Evolutionary conservation across 2,888 invertebrate species (phyloP).

Genomic region (Trissonchulus latispiculum): DNA sequence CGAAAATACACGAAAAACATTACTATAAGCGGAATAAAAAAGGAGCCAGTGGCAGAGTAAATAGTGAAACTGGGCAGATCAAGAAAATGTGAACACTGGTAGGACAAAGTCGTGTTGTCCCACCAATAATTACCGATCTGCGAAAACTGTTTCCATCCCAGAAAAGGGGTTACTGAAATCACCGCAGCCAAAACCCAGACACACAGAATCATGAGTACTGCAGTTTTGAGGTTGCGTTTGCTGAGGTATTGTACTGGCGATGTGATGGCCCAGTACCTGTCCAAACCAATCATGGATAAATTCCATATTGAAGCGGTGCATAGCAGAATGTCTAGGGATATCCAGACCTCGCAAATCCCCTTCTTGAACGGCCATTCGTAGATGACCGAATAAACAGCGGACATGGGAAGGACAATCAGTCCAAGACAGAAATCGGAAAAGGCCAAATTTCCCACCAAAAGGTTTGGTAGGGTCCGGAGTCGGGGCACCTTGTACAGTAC

Average conservation of each 20-base stretch:
- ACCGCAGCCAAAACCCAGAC: conserved; percentile 48
- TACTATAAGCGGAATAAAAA: conserved; percentile 97
- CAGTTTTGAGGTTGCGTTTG: conserved; percentile 42
- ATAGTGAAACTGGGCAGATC: conserved; percentile 47
- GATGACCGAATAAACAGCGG: conserved; percentile 47
- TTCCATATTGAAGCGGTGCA: conserved; percentile 50
- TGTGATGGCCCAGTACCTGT: conserved; percentile 47
- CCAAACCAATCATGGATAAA: conserved; percentile 49
- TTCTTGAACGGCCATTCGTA: conserved; percentile 48
- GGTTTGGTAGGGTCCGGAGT: conserved; percentile 47
- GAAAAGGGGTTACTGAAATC: conserved; percentile 48
- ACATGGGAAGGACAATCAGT: conserved; percentile 48
- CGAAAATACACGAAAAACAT: conserved; percentile 99
- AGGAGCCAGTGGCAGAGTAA: conserved; percentile 61
- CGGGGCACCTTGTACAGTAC: conserved; percentile 43
- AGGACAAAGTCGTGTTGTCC: background rate
- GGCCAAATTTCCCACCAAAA: conserved; percentile 49
- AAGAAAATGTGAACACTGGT: conserved; percentile 35
- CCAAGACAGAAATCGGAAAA: conserved; percentile 48
- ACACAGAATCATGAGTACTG: conserved; percentile 45
- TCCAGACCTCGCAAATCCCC: conserved; percentile 47
- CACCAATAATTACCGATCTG: conserved; percentile 17
- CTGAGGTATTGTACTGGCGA: conserved; percentile 48
- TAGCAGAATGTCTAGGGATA: conserved; percentile 49
- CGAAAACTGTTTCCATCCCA: conserved; percentile 48